Evolutionary conservation across 2,888 invertebrate species (phyloP), one percentile per base, ranked within the genome.

Genomic region (Zygaena filipendulae): DNA sequence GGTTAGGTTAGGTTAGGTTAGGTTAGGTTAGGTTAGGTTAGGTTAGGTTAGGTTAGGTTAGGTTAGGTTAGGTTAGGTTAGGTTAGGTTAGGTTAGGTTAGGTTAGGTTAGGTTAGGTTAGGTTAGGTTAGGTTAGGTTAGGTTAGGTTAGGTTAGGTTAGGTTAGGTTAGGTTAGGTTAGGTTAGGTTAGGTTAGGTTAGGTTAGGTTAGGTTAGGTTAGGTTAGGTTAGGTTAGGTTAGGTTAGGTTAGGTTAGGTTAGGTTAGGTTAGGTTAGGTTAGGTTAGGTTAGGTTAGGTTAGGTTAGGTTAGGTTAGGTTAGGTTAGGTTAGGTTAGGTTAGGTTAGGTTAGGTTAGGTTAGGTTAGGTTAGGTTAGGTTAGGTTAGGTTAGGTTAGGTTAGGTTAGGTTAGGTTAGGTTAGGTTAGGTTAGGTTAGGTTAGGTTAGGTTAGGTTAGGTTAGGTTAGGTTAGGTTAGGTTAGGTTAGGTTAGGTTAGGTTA

Each of bases 271-370:
- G 38, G 39, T 39, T 37, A 41, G 34, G 34, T 34, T 34, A 37
- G 34, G 31, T 31, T 36, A 36, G 36, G 39, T 37, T 35, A 35
- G 35, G 38, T 36, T 38, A 37, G 38, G 39, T 36, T 37, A 33
- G 39, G 39, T 37, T 35, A 32, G 33, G 29, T 32, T 31, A 31
- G 33, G 29, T 33, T 33, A 36, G 35, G 36, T 36, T 35, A 38
- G 36, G 41, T 38, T 38, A 40, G 38, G 40, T 39, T 39, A 39
- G 42, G 39, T 39, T 39, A 42, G 42, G 36, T 42, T 38, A 39
- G 42, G 39, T 40, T 36, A 40, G 39, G 39, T 39, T 37, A 39
- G 39, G 39, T 39, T 36, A 36, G 39, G 42, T 39, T 39, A 37
- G 39, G 36, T 34, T 34, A 34, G 36, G 40, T 34, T 38, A 40